Evolutionary conservation across 2,113 vertebrate species (phyloP).

Genomic region (Nesoenas mayeri): DNA sequence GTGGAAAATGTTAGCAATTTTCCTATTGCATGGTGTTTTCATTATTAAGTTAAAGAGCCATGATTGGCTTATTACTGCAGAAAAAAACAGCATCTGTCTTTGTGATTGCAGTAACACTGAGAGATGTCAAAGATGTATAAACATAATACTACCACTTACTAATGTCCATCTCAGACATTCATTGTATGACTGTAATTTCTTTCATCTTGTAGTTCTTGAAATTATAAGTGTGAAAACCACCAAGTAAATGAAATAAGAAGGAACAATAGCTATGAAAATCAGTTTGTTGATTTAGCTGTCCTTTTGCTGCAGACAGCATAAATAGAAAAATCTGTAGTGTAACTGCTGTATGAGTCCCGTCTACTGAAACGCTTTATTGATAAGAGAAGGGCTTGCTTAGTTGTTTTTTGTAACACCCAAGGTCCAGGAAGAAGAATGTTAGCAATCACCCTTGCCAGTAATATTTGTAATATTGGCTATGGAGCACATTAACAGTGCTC

Average conservation of each 20-base stretch:
- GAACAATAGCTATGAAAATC: conserved; percentile 67
- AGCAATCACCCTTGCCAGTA: background rate
- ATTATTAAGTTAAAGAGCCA: conserved; percentile 45
- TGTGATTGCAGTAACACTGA: conserved; percentile 21
- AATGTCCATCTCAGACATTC: conserved; percentile 57
- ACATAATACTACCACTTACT: conserved; percentile 61
- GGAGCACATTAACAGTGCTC: background rate
- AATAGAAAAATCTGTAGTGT: conserved; percentile 24
- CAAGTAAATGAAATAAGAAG: conserved; percentile 66
- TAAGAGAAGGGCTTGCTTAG: background rate
- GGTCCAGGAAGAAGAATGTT: background rate
- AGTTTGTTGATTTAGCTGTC: conserved; percentile 49
- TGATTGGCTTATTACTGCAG: conserved; percentile 62
- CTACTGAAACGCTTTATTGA: background rate
- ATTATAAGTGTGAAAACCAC: conserved; percentile 67
- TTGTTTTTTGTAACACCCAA: background rate
- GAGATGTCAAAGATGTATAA: conserved; percentile 61
- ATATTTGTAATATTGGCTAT: background rate
- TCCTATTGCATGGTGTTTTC: conserved; percentile 26
- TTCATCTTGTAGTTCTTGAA: conserved; percentile 60
- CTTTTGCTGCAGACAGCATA: conserved; percentile 40
- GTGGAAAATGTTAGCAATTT: conserved; percentile 53
- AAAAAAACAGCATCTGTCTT: conserved; percentile 58
- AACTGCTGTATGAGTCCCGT: background rate
- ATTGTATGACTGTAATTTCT: conserved; percentile 55